Evolutionary conservation across 2,888 invertebrate species (phyloP).

Genomic region (Neocrepidodera transversa): DNA sequence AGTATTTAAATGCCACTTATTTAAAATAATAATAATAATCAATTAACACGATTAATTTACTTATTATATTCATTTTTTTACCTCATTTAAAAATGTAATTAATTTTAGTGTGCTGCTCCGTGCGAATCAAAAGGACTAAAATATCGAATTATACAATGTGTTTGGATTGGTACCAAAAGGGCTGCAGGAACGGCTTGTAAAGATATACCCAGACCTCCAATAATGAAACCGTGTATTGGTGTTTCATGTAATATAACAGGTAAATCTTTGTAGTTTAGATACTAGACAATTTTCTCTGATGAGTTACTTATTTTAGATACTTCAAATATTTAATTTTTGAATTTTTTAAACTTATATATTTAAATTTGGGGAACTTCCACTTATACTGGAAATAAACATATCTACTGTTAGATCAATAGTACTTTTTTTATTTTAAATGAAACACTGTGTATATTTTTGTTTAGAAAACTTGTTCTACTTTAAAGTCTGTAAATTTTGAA

Average conservation of each 20-base stretch:
- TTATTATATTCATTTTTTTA: slow-evolving; percentile 15
- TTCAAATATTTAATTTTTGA: too few species aligned
- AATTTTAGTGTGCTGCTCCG: slow-evolving; percentile 79
- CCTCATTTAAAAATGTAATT: slow-evolving; percentile 1
- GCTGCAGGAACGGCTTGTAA: slow-evolving; percentile 88
- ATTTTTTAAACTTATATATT: neutral
- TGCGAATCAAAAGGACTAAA: slow-evolving; percentile 86
- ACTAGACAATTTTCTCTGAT: neutral
- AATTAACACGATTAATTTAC: too few species aligned
- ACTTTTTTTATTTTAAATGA: too few species aligned
- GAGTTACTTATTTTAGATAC: too few species aligned
- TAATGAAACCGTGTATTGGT: slow-evolving; percentile 79
- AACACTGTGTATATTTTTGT: too few species aligned
- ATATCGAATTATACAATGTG: slow-evolving; percentile 89
- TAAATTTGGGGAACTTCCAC: neutral
- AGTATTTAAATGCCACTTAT: too few species aligned
- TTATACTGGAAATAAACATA: too few species aligned
- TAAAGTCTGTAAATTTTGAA: too few species aligned
- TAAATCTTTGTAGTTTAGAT: slow-evolving; percentile 22
- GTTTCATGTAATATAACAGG: slow-evolving; percentile 65
- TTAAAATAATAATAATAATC: too few species aligned
- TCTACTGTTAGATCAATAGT: too few species aligned
- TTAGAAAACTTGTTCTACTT: too few species aligned
- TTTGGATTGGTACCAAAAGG: slow-evolving; percentile 86
- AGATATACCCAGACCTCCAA: slow-evolving; percentile 76